Percentiles rank a stretch among this genome's conserved stretches.
Evolutionary conservation across 2,888 invertebrate species (phyloP).

Genomic region (Philopedon plagiatum): DNA sequence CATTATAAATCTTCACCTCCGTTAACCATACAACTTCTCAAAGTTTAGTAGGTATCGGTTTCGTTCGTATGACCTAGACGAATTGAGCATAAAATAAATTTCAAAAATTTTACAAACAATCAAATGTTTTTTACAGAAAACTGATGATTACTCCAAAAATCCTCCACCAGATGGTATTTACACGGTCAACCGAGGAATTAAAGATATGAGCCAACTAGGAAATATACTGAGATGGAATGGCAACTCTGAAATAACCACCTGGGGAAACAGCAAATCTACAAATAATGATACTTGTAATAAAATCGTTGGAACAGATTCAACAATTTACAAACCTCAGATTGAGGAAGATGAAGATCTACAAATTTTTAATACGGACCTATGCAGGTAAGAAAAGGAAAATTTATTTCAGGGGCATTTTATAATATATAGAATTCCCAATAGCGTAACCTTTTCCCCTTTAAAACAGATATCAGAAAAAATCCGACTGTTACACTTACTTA

Average conservation of each 20-base stretch:
- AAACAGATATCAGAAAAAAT: no score
- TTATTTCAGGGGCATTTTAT: no score
- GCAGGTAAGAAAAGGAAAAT: no score
- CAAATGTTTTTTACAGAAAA: conserved; percentile 53
- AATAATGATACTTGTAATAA: conserved; percentile 67
- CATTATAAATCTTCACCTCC: no score
- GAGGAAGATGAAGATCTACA: conserved; percentile 69
- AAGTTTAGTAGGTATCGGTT: no score
- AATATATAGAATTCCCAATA: no score
- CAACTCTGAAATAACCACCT: conserved; percentile 57
- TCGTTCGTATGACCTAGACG: no score
- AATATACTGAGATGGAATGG: conserved; percentile 70
- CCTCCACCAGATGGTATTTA: conserved; percentile 69
- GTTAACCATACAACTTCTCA: no score
- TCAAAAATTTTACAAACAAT: no score
- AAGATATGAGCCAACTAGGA: conserved; percentile 69
- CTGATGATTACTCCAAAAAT: conserved; percentile 59
- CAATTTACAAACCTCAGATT: conserved; percentile 77
- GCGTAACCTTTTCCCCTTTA: no score
- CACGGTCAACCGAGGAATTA: conserved; percentile 71
- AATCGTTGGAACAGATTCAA: conserved; percentile 72
- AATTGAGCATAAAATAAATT: no score
- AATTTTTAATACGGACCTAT: conserved; percentile 77
- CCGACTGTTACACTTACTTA: no score
- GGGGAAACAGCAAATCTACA: conserved; percentile 64